Evolutionary conservation across 2,113 vertebrate genomes (phyloP), one percentile per base, ranked within the genome.

Genomic region (Scortum barcoo): DNA sequence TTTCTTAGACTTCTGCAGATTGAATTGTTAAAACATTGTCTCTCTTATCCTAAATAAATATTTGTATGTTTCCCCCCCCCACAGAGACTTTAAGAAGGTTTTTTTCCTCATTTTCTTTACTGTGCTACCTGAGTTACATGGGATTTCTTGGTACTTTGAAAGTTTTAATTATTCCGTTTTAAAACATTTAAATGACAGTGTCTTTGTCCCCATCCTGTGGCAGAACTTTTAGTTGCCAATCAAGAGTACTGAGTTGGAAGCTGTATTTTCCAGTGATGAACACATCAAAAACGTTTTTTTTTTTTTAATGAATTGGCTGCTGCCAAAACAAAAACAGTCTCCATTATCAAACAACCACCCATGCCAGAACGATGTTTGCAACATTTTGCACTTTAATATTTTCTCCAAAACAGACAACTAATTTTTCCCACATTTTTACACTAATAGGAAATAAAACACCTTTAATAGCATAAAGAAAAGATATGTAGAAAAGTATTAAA

Each of bases 401-500:
- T 95, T 94, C 91, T 94, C 88, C 89, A 94, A 95, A 95, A 95
- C 92, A 92, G 91, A 95, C 93, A 95, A 93, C 93, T 95, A 93
- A 76, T 86, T 89, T 91, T 78, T 79, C 91, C 86, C 92, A 94
- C 92, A 95, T 92, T 93, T 94, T 92, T 93, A 95, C 94, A 95
- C 94, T 94, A 95, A 93, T 86, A 93, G 91, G 89, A 94, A 94
- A 94, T 90, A 90, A 93, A 94, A 94, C 92, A 94, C 76, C 61
- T 93, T 90, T 89, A 81, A 94, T 93, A 93, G 92, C 93, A 90
- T 92, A 94, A 95, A 94, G 94, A 93, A 95, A 94, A 92, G 79
- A 92, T 89, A 95, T 94, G 93, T 95, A 95, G 92, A 95, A 95
- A 95, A 95, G 93, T 94, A 95, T 95, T 94, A 93, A 93, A 95